A percentile compares a stretch with the other conserved stretches of the same genome.
Evolutionary conservation across 2,888 invertebrate genomes (phyloP).

Genomic region (Vannuccia rotundouncinata): DNA sequence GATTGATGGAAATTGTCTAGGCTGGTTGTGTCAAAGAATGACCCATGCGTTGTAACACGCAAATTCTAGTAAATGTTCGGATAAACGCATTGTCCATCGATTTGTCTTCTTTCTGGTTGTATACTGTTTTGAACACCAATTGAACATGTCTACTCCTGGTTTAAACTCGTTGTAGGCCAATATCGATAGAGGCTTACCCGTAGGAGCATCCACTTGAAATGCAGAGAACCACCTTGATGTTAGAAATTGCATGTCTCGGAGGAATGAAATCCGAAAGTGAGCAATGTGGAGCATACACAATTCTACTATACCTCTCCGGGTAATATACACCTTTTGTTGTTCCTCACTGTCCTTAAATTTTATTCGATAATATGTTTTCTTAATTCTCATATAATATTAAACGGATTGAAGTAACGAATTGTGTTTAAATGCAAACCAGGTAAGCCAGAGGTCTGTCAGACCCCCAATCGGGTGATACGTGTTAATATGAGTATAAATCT

Average conservation of each 20-base stretch:
- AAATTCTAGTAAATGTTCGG: neutral
- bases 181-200: slow-evolving; percentile 24
- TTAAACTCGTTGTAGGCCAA: slow-evolving; percentile 17
- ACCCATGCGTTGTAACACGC: slow-evolving; percentile 16
- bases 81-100: slow-evolving; percentile 18
- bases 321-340: neutral
- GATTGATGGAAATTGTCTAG: slow-evolving; percentile 15
- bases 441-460: no score
- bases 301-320: slow-evolving; percentile 4
- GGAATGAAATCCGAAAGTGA: slow-evolving; percentile 1
- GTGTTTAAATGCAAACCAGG: no score
- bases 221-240: slow-evolving; percentile 20
- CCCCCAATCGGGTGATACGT: no score
- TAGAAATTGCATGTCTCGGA: slow-evolving; percentile 11
- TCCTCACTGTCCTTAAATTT: slow-evolving; percentile 10
- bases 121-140: neutral
- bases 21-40: slow-evolving; percentile 20
- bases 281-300: slow-evolving; percentile 17
- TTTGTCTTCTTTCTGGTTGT: slow-evolving; percentile 13
- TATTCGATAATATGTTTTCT: no score
- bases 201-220: slow-evolving; percentile 26
- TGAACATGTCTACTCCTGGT: slow-evolving; percentile 18
- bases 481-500: no score
- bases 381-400: no score
- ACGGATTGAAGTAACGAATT: no score